These are phyloP conservation scores for Cecropterus lyciades DNA, from an alignment of 1,140 invertebrate species.

Conservation along the genomic window DNA sequence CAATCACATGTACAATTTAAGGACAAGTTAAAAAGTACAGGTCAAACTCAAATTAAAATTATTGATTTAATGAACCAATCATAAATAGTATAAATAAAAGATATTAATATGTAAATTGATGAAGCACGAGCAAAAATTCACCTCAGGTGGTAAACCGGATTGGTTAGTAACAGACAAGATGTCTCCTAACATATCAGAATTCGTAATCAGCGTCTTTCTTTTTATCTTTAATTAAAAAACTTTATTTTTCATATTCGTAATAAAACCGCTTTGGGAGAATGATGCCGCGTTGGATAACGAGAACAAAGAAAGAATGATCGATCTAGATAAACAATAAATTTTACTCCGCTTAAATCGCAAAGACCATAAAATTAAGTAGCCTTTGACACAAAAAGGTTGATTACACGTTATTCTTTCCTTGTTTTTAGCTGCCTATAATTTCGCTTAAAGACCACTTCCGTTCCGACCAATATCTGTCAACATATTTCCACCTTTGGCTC, in stretches of 20 bases:
- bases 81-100: conserved; percentile 53
- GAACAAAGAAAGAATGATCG: conserved; percentile 18
- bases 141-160: conserved; percentile 79
- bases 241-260: conserved; percentile 21
- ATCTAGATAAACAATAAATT: conserved; percentile 30
- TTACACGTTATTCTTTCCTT: conserved; percentile 75
- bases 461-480: conserved; percentile 81
- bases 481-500: conserved; percentile 79
- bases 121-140: conserved; percentile 61
- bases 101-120: conserved; percentile 76
- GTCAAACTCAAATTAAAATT: not conserved
- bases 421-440: conserved; percentile 79
- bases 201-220: conserved; percentile 33
- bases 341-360: conserved; percentile 38
- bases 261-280: not conserved
- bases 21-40: conserved; percentile 5
- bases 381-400: conserved; percentile 70
- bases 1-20: too few relatives aligned
- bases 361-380: conserved; percentile 65
- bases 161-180: conserved; percentile 72
- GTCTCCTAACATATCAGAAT: conserved; percentile 57
- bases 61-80: conserved; percentile 25
- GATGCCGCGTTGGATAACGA: conserved; percentile 2
- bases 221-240: conserved; percentile 30
- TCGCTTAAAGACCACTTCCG: conserved; percentile 79